phyloP scores from a whole-genome alignment of 2,888 invertebrate species.

The Acleris cristana region DNA sequence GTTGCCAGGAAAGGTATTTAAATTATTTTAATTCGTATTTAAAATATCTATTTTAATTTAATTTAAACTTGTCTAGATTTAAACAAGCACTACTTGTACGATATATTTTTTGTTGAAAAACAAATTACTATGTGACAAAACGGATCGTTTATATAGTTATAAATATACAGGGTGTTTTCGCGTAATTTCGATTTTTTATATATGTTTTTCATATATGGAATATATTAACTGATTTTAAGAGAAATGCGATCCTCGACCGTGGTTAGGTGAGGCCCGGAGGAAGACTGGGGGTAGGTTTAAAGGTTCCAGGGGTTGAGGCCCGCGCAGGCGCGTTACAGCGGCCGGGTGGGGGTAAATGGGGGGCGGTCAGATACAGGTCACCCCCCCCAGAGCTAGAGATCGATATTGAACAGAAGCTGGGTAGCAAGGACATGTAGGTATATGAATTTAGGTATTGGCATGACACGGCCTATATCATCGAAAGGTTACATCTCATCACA shows the following conservation, averaged over 20 bases:
- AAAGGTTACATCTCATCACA: too few relatives aligned
- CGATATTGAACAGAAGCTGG: conserved; percentile 24
- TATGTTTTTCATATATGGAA: conserved; percentile 75
- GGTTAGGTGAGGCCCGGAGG: conserved; percentile 49
- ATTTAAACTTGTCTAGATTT: conserved; percentile 38
- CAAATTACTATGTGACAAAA: conserved; percentile 68
- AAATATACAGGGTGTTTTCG: conserved; percentile 49
- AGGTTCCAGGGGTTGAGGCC: conserved; percentile 48
- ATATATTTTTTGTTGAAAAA: conserved; percentile 79
- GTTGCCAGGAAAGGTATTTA: conserved; percentile 25
- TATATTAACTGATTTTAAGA: conserved; percentile 41
- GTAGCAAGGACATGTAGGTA: neutral
- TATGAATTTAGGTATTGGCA: neutral
- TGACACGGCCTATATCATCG: too few relatives aligned
- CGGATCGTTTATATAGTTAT: conserved; percentile 63
- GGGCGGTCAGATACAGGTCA: conserved; percentile 47
- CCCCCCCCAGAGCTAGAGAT: conserved; percentile 21
- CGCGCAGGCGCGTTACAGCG: conserved; percentile 71
- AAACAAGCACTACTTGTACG: conserved; percentile 71
- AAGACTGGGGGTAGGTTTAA: conserved; percentile 55
- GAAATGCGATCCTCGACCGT: conserved; percentile 43
- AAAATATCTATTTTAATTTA: conserved; percentile 28
- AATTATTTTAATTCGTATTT: conserved; percentile 27
- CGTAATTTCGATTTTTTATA: conserved; percentile 56
- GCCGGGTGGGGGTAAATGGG: conserved; percentile 58